Conservation (phyloP, 2,888 invertebrate species). For the Trissonchulus latispiculum region DNA sequence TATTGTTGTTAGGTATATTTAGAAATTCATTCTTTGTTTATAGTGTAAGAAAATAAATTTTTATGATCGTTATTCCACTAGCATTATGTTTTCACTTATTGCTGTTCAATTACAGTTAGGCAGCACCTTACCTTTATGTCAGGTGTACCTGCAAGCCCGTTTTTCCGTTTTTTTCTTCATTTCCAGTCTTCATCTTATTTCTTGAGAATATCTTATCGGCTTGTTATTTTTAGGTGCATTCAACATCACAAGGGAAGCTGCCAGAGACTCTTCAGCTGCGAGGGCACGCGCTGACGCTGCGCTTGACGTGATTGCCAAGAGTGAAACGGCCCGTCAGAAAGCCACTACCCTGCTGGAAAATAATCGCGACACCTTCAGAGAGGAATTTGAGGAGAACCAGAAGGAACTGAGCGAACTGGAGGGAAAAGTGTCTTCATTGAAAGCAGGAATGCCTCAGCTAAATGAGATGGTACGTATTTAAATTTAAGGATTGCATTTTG, state of each 20-base stretch:
- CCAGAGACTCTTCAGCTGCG: constrained; percentile 53
- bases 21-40: no score
- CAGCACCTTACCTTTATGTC: no score
- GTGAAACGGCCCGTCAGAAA: constrained; percentile 57
- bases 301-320: constrained; percentile 33
- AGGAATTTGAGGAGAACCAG: constrained; percentile 63
- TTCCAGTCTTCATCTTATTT: no score
- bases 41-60: no score
- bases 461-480: constrained; percentile 75
- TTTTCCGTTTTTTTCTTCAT: no score
- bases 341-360: constrained; percentile 57
- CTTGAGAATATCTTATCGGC: no score
- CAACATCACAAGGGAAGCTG: constrained; percentile 71
- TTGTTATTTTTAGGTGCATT: constrained; percentile 64
- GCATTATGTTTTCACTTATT: no score
- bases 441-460: constrained; percentile 65
- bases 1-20: no score
- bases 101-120: no score
- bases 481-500: no score
- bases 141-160: no score
- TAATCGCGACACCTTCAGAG: constrained; percentile 55
- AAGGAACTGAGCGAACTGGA: constrained; percentile 59
- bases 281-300: constrained; percentile 38
- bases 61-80: no score
- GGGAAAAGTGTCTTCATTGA: constrained; percentile 58